These are phyloP conservation scores for Rhopalosiphum nymphaeae DNA, from an alignment of 2,888 invertebrate species.

Conservation along the genomic window DNA sequence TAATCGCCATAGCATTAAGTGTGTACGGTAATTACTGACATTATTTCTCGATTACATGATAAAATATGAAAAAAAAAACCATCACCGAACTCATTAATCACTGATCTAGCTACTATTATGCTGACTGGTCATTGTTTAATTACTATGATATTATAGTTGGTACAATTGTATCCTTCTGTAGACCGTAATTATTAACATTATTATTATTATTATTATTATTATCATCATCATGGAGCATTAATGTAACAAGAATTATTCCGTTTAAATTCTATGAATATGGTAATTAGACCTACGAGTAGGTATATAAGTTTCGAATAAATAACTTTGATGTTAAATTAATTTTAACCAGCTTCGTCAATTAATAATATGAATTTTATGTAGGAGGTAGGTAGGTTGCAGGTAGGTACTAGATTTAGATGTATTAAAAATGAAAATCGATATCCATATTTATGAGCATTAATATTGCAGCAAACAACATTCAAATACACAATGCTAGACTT, in stretches of 20 bases:
- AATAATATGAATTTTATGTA: neutral
- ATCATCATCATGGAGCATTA: neutral
- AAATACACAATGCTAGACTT: no score
- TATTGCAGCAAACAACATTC: no score
- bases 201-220: neutral
- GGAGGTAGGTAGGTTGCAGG: neutral
- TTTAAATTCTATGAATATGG: constrained; percentile 4
- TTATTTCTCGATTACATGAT: constrained; percentile 53
- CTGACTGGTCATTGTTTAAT: constrained; percentile 46
- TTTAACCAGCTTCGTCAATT: neutral
- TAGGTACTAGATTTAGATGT: neutral
- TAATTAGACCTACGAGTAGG: neutral
- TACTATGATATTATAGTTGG: neutral
- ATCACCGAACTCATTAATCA: constrained; percentile 47
- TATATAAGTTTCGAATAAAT: constrained; percentile 15
- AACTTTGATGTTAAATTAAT: constrained; percentile 20
- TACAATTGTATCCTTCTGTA: neutral
- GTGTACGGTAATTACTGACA: constrained; percentile 26
- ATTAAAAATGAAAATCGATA: neutral
- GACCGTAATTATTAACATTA: constrained; percentile 11
- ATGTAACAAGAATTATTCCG: neutral
- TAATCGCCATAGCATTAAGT: constrained; percentile 42
- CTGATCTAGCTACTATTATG: constrained; percentile 6
- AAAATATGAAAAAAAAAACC: constrained; percentile 29
- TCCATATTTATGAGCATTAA: no score